Percentiles rank a stretch among this genome's conserved stretches.
Evolutionary conservation across 2,113 vertebrate genomes (phyloP).

Genomic region (Neomonachus schauinslandi): DNA sequence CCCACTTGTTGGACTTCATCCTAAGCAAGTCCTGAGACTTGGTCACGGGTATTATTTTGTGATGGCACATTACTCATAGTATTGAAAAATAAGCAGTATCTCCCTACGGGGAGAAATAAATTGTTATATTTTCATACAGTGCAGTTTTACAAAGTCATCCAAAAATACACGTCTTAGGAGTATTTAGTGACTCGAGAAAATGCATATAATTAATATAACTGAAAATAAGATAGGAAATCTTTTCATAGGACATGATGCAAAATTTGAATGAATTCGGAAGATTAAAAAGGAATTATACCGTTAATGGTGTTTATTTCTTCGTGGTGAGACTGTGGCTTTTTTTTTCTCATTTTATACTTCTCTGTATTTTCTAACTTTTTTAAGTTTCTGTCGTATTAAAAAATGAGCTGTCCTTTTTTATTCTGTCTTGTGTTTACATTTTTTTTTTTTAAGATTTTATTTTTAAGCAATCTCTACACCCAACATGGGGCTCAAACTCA

Average conservation of each 20-base stretch:
- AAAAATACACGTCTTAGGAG: neutral
- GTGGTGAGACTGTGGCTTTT: neutral
- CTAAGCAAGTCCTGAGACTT: neutral
- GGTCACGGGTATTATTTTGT: neutral
- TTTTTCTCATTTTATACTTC: neutral
- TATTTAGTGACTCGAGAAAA: neutral
- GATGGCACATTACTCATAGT: rapidly evolving
- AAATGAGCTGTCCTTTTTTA: neutral
- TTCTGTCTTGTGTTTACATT: neutral
- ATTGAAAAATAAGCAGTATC: neutral
- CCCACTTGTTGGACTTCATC: neutral
- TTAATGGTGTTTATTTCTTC: neutral
- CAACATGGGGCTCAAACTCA: neutral
- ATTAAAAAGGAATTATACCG: neutral
- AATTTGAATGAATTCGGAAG: neutral
- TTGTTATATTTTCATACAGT: neutral
- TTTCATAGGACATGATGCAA: neutral
- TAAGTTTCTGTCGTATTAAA: neutral
- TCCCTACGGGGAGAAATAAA: neutral
- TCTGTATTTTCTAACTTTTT: neutral
- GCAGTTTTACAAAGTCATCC: neutral
- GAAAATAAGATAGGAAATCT: neutral
- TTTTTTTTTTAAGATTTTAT: neutral
- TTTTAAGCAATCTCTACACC: neutral
- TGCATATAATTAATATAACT: neutral